phyloP scores from a whole-genome alignment of 2,113 vertebrate species.

The Hippocampus zosterae region DNA sequence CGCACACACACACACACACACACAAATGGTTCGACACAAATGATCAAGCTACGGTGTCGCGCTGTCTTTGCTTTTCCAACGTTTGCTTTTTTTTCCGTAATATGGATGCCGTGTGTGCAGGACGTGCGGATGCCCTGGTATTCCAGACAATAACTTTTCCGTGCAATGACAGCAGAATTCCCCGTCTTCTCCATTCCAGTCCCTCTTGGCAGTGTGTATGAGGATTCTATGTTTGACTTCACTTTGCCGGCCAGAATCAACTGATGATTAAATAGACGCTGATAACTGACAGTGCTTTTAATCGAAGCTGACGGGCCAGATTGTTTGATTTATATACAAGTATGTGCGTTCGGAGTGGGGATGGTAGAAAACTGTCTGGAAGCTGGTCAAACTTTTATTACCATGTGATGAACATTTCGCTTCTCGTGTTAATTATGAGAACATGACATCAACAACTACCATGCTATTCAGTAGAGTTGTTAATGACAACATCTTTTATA shows the following conservation, averaged over 20 bases:
- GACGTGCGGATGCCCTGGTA: slow-evolving; percentile 29
- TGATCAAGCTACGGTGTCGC: neutral
- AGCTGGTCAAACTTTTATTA: neutral
- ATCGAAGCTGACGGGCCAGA: neutral
- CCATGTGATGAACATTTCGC: neutral
- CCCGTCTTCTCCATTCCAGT: slow-evolving; percentile 23
- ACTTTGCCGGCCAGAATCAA: slow-evolving; percentile 2
- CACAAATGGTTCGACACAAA: slow-evolving; percentile 1
- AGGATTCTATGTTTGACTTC: neutral
- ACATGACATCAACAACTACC: neutral
- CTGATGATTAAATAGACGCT: neutral
- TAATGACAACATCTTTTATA: neutral
- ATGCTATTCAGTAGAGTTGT: neutral
- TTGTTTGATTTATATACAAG: neutral
- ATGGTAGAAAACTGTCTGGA: neutral
- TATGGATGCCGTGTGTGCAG: slow-evolving; percentile 4
- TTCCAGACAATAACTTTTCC: slow-evolving; percentile 54
- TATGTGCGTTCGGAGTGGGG: neutral
- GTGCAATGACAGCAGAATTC: slow-evolving; percentile 40
- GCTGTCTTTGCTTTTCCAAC: slow-evolving; percentile 1
- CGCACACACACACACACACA: neutral
- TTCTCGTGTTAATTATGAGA: neutral
- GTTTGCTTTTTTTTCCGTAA: slow-evolving; percentile 15
- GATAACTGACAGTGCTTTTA: slow-evolving; percentile 5
- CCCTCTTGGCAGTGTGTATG: neutral